Evolutionary conservation across 2,113 vertebrate species (phyloP), one percentile per base, ranked within the genome.

Genomic region (Scalopus aquaticus): DNA sequence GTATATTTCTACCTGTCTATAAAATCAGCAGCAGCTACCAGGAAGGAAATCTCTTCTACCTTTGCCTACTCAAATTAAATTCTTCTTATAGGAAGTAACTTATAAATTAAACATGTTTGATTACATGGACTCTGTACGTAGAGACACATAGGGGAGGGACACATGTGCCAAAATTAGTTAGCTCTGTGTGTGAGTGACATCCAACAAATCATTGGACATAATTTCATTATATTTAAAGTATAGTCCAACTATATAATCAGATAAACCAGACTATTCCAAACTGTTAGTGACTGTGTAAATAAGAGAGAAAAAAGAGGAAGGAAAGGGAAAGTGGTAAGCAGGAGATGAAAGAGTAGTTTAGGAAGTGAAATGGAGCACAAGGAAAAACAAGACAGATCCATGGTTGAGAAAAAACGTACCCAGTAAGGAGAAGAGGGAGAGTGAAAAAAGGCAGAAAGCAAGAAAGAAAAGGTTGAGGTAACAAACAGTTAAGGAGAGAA

Each of bases 41-140:
- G 37, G 13, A 69, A 77, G 6, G 37, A 79, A 84, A 88, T 46
- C 5, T 70, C 51, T 95, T 94, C 72, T 84, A 44, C 10, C 22
- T 85, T 26, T 10, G 24, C 49, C 37, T 81, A 82, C 60, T 82
- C 24, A 91, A 93, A 86, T 73, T 81, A 86, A 96, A 76, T 32
- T 26, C 22, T 92, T 70, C 67, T 64, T 76, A 65, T 6, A 54
- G n/a, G 24, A 6, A 83, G 1, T 85, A n/a, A 89, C 26, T 95
- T 91, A 93, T 8, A 93, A 92, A 88, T 67, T 72, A 93, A 94
- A 80, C 22, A 19, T 76, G 22, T 62, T 24, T 87, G 32, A 93
- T 2, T 69, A 46, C 4, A 82, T 16, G 30, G 22, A 58, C 42
- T 54, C 67, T 6, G 4, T 7, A 56, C 22, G 54, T 56, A 28